A percentile compares a stretch with the other conserved stretches of the same genome.
Conservation (phyloP, 2,113 vertebrate genomes). For the Dermatemys mawii region DNA sequence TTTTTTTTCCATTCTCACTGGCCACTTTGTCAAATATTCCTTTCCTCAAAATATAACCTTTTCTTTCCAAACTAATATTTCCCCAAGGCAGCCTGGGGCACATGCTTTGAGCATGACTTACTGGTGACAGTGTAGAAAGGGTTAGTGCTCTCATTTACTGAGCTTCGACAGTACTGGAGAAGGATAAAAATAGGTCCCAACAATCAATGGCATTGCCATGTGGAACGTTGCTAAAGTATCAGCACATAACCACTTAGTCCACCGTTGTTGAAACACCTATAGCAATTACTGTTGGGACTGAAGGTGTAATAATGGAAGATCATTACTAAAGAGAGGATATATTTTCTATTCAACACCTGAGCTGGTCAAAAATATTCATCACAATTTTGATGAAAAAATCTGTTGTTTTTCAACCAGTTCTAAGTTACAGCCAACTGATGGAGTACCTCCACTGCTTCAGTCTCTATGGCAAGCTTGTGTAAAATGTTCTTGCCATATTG, state of each 20-base stretch:
- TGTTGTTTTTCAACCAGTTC: not conserved
- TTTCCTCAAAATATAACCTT: not conserved
- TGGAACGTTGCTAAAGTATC: not conserved
- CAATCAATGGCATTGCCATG: not conserved
- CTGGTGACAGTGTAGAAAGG: not conserved
- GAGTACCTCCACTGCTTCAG: too few relatives aligned
- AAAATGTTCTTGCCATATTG: not conserved
- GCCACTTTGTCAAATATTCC: not conserved
- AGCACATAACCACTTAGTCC: not conserved
- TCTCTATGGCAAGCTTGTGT: too few relatives aligned
- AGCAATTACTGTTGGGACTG: not conserved
- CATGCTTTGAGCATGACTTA: not conserved
- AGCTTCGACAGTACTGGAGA: not conserved
- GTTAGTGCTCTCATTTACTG: not conserved
- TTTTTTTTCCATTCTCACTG: not conserved
- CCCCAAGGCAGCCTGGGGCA: not conserved
- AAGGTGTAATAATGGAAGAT: not conserved
- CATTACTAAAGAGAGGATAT: not conserved
- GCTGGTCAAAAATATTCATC: fast-evolving
- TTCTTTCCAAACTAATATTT: not conserved
- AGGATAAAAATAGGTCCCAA: not conserved
- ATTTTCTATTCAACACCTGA: not conserved
- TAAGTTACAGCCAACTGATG: not conserved
- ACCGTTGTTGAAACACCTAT: not conserved
- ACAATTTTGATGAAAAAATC: fast-evolving